Evolutionary conservation across 2,888 invertebrate species (phyloP).

Genomic region (Epiblema foenella): DNA sequence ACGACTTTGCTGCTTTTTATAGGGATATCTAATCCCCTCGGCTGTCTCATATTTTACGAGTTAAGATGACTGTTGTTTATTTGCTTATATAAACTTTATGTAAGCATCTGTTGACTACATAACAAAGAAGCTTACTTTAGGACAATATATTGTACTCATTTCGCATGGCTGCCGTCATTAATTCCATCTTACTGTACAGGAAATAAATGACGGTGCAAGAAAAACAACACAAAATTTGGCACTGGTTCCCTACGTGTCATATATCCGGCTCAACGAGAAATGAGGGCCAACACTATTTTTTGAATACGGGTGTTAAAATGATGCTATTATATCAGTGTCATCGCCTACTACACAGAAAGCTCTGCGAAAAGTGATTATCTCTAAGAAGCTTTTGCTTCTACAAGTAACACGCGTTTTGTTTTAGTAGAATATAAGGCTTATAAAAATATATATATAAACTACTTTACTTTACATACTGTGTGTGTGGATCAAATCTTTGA

Average conservation of each 20-base stretch:
- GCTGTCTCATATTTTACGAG: conserved; percentile 40
- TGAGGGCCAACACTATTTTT: conserved; percentile 14
- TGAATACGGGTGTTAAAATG: conserved; percentile 15
- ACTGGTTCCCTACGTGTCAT: conserved; percentile 9
- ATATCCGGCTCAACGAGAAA: conserved; percentile 20
- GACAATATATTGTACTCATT: not conserved
- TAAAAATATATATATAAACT: not conserved
- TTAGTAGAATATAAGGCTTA: not conserved
- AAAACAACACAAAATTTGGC: not conserved
- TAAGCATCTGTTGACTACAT: conserved; percentile 10
- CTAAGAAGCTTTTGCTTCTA: conserved; percentile 14
- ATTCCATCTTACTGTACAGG: not conserved
- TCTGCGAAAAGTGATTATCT: conserved; percentile 19
- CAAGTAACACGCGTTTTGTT: conserved; percentile 20
- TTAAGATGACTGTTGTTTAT: conserved; percentile 38
- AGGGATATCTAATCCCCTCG: conserved; percentile 41
- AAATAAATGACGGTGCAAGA: conserved; percentile 8
- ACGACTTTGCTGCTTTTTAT: conserved; percentile 42
- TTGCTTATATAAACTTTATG: conserved; percentile 25
- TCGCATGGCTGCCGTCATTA: not conserved
- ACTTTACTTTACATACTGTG: no score
- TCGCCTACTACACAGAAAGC: conserved; percentile 26
- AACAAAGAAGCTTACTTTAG: not conserved
- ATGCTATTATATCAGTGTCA: conserved; percentile 17
- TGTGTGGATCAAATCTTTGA: no score